Evolutionary conservation across 2,888 invertebrate genomes (phyloP), one percentile per base, ranked within the genome.

Genomic region (Meghimatium bilineatum): DNA sequence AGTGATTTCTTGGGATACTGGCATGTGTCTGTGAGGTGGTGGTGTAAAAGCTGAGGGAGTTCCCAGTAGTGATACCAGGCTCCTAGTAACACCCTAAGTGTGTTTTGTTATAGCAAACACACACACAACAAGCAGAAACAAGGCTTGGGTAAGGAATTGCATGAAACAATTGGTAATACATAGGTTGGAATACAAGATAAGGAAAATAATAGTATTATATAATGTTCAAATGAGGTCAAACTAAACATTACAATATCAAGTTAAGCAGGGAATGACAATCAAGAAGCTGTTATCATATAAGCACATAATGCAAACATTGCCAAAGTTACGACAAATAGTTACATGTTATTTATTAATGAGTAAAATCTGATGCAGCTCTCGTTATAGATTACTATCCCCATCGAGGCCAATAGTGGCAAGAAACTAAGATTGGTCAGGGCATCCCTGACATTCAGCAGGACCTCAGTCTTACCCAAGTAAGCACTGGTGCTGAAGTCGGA

Each of bases 1-100:
- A 74, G 89, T 79, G 29, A 80, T 75, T 60, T 71, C 74, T 29
- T 88, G 88, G 75, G 88, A 87, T 32, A 88, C 86, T 75, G 88
- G 86, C 77, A 87, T 86, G 20, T 86, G 85, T 74, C 89, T 88
- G 49, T 88, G 88, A 44, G 89, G 89, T 66, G 89, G 89, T 69
- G 90, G 89, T 60, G 90, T 89, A 82, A 90, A 90, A 56, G 90
- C 90, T 20, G 90, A 91, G 81, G 88, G 88, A 84, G 87, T 78
- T 63, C 69, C 56, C 29, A 34, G 26, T 1, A 81, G 63, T 36
- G 74, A 81, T 29, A 74, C 56, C 81, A 81, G 20, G 26, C 81
- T 81, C 72, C 63, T 81, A 23, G 67, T 26, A 56, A 38, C 1
- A 23, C 67, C 67, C 82, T 82, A 29, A 12, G 29, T 44, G 56